These are phyloP conservation scores for Aphrocallistes beatrix DNA, from an alignment of 37 sponge, comb jelly and placozoan genomes.

Conservation along the genomic window DNA sequence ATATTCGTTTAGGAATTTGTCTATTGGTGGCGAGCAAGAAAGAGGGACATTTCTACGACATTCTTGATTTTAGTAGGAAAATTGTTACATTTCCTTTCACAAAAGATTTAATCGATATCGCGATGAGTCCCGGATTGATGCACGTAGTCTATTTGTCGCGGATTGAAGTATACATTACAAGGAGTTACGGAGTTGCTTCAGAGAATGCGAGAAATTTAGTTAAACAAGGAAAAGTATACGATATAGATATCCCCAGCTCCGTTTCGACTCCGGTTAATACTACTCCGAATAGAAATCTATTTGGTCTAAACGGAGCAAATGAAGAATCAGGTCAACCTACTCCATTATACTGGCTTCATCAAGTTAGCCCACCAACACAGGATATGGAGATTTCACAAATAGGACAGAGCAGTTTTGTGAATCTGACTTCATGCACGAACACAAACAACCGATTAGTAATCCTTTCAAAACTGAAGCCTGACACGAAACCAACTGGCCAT, in stretches of 20 bases:
- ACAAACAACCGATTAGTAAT: background rate
- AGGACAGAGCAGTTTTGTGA: background rate
- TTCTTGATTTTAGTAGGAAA: background rate
- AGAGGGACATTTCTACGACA: constrained; percentile 12
- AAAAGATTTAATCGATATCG: background rate
- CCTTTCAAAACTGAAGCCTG: background rate
- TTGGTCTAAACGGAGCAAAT: background rate
- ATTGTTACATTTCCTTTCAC: background rate
- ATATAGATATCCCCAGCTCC: background rate
- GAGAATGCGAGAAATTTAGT: constrained; percentile 4
- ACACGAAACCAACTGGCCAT: background rate
- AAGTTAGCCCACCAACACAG: background rate
- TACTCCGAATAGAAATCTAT: background rate
- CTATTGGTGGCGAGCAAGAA: background rate
- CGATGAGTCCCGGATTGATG: background rate
- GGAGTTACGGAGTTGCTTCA: constrained; percentile 15
- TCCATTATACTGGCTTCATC: constrained; percentile 2
- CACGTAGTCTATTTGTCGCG: background rate
- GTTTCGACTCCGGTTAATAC: background rate
- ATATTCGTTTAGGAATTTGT: background rate
- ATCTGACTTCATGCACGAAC: background rate
- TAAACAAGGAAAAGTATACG: background rate
- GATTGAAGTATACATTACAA: background rate
- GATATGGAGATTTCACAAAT: background rate
- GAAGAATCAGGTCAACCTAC: background rate